Conservation (phyloP, 2,888 invertebrate genomes). For the Cephus nigrinus region DNA sequence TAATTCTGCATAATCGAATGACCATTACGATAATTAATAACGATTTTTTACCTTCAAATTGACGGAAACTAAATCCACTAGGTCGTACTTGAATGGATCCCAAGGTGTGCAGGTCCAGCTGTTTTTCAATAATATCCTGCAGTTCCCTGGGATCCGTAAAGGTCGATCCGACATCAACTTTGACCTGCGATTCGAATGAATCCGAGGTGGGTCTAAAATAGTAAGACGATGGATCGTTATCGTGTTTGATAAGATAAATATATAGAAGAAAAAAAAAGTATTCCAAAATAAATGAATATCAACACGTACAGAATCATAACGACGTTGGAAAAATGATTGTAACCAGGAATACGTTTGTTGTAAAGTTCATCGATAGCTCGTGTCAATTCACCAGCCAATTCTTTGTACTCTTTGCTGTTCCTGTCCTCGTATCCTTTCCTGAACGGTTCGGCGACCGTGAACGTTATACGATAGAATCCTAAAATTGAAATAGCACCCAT, state of each 20-base stretch:
- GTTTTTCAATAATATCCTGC: slow-evolving; percentile 69
- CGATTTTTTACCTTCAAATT: slow-evolving; percentile 69
- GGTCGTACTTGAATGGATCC: slow-evolving; percentile 70
- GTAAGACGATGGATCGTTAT: not conserved
- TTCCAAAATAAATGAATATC: not conserved
- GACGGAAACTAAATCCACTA: slow-evolving; percentile 73
- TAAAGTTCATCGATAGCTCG: slow-evolving; percentile 72
- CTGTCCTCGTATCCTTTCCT: slow-evolving; percentile 70
- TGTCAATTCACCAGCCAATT: slow-evolving; percentile 71
- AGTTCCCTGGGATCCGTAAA: slow-evolving; percentile 70
- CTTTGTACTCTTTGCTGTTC: slow-evolving; percentile 71
- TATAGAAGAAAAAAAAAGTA: slow-evolving; percentile 1
- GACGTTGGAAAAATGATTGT: slow-evolving; percentile 68
- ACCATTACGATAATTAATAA: not conserved
- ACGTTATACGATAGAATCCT: slow-evolving; percentile 69
- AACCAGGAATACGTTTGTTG: slow-evolving; percentile 47
- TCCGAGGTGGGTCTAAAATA: slow-evolving; percentile 71
- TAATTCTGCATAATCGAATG: not conserved
- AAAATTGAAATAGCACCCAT: not conserved
- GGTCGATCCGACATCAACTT: slow-evolving; percentile 76
- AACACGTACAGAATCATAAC: slow-evolving; percentile 78
- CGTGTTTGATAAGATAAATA: not conserved
- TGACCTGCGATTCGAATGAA: slow-evolving; percentile 73
- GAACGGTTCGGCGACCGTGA: slow-evolving; percentile 76
- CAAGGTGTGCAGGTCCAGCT: slow-evolving; percentile 70